A percentile compares a stretch with the other conserved stretches of the same genome.
Evolutionary conservation across 2,888 invertebrate species (phyloP).

Genomic region (Trypoxylon attenuatum): DNA sequence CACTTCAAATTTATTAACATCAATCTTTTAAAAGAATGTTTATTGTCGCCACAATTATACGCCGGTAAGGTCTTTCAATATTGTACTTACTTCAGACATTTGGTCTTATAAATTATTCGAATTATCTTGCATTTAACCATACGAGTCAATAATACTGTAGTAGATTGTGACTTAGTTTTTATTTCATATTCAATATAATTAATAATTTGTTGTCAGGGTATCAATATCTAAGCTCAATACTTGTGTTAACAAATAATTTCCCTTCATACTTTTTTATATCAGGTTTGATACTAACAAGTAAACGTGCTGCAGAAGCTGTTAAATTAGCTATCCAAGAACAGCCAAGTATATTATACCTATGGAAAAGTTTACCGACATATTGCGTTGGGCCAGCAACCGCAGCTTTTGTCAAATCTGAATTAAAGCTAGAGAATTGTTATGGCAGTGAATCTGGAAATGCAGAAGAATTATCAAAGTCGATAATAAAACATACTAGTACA

Average conservation of each 20-base stretch:
- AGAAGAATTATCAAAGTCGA: constrained; percentile 61
- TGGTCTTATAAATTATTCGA: no score
- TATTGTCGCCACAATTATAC: constrained; percentile 55
- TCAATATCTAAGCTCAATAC: no score
- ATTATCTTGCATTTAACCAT: no score
- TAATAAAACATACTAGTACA: constrained; percentile 42
- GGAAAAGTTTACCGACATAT: constrained; percentile 61
- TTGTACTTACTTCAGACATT: no score
- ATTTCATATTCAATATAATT: no score
- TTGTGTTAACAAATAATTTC: neutral
- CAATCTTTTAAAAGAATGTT: constrained; percentile 48
- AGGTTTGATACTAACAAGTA: constrained; percentile 71
- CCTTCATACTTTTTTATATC: neutral
- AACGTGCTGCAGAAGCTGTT: constrained; percentile 66
- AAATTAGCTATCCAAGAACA: constrained; percentile 42
- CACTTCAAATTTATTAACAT: constrained; percentile 66
- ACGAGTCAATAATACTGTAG: no score
- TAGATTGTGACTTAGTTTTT: no score
- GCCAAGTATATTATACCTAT: constrained; percentile 43
- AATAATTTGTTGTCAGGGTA: no score
- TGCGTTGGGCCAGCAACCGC: constrained; percentile 69
- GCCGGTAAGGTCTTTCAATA: constrained; percentile 56
- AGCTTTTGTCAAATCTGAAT: constrained; percentile 50
- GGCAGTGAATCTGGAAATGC: constrained; percentile 68
- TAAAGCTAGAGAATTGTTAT: constrained; percentile 58